Conservation (phyloP, 2,888 invertebrate genomes). For the Drosophila limbata region DNA sequence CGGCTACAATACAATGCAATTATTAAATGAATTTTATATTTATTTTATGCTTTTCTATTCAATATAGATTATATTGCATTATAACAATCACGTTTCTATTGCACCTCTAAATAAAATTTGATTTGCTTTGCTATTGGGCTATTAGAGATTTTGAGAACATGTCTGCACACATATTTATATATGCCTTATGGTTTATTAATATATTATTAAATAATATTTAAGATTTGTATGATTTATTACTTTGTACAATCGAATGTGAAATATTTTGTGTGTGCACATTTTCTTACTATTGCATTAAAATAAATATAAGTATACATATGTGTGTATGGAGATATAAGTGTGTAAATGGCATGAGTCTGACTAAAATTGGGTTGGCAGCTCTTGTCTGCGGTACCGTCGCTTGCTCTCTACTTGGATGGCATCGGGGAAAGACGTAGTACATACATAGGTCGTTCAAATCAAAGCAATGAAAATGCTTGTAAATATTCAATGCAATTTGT, state of each 20-base stretch:
- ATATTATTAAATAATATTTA: too few species aligned
- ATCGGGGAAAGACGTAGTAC: constrained; percentile 5
- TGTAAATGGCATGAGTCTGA: constrained; percentile 50
- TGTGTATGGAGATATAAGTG: constrained; percentile 10
- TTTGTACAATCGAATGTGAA: background rate
- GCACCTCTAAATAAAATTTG: too few species aligned
- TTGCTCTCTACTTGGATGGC: constrained; percentile 40
- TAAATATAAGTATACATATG: constrained; percentile 10
- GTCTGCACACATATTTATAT: too few species aligned
- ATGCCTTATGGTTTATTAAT: too few species aligned
- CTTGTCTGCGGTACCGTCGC: constrained; percentile 72
- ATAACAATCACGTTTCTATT: too few species aligned
- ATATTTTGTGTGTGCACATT: constrained; percentile 53
- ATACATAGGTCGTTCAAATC: constrained; percentile 68
- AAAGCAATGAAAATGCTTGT: constrained; percentile 84
- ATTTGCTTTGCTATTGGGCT: too few species aligned
- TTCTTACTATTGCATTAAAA: constrained; percentile 11
- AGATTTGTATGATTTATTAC: too few species aligned
- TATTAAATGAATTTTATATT: too few species aligned
- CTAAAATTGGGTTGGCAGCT: constrained; percentile 59
- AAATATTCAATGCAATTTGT: constrained; percentile 76
- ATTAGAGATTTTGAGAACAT: too few species aligned
- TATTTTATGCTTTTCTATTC: too few species aligned
- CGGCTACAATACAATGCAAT: too few species aligned
- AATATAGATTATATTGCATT: too few species aligned